Percentiles rank a stretch among this genome's conserved stretches.
These are phyloP conservation scores for Apeira syringaria DNA, from an alignment of 2,888 invertebrate species.

Conservation along the genomic window DNA sequence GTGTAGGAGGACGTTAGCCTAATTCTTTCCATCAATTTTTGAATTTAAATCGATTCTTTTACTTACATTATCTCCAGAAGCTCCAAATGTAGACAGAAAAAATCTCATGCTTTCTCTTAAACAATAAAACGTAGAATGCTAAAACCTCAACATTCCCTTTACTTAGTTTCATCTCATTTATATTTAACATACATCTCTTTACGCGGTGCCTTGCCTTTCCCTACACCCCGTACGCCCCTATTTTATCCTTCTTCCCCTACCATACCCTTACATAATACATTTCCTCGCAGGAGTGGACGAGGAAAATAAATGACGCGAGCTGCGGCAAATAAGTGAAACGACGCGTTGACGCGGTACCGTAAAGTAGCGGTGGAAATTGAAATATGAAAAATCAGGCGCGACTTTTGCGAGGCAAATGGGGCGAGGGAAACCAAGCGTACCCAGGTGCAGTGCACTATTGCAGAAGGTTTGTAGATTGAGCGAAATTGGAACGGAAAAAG, in stretches of 20 bases:
- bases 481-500: background rate
- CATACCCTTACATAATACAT: constrained; percentile 19
- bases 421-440: constrained; percentile 19
- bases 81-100: too few relatives aligned
- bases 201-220: background rate
- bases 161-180: constrained; percentile 6
- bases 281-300: constrained; percentile 6
- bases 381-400: constrained; percentile 27
- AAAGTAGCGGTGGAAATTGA: constrained; percentile 24
- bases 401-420: constrained; percentile 13
- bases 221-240: background rate
- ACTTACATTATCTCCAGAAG: too few relatives aligned
- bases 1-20: too few relatives aligned
- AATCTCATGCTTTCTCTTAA: background rate
- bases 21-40: too few relatives aligned
- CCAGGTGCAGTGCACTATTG: constrained; percentile 24
- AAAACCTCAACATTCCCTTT: constrained; percentile 3
- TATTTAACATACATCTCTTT: constrained; percentile 6
- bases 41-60: too few relatives aligned
- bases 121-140: background rate
- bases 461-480: constrained; percentile 5
- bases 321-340: constrained; percentile 6
- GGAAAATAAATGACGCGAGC: constrained; percentile 7
- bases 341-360: constrained; percentile 11
- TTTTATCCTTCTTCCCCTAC: too few relatives aligned